Percentiles rank a stretch among this genome's conserved stretches.
Conservation (phyloP, 2,113 vertebrate species). For the Acinonyx jubatus region DNA sequence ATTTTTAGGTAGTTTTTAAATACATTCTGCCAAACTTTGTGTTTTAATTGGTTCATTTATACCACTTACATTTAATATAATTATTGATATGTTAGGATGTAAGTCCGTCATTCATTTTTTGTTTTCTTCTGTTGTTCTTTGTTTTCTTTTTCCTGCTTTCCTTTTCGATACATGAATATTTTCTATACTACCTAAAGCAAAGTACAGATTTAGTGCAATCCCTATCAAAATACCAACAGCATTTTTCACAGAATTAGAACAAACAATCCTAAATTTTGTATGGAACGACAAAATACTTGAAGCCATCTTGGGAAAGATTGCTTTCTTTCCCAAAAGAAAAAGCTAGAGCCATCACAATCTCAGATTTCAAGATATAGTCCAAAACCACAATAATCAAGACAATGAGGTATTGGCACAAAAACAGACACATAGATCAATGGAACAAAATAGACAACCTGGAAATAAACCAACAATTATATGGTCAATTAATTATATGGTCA, state of each 20-base stretch:
- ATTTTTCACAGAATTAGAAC: not conserved
- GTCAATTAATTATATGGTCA: not conserved
- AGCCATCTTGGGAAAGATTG: not conserved
- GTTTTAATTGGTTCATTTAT: conserved; percentile 3
- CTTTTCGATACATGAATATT: not conserved
- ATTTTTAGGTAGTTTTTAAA: conserved; percentile 13
- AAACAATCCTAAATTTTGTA: not conserved
- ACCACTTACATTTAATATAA: not conserved
- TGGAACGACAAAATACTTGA: not conserved
- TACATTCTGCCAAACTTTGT: not conserved
- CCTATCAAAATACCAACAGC: not conserved
- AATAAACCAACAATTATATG: not conserved
- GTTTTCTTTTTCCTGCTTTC: not conserved
- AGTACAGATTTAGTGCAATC: not conserved
- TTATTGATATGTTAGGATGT: not conserved
- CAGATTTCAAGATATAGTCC: not conserved
- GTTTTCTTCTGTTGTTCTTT: not conserved
- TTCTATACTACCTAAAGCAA: not conserved
- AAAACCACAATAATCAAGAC: not conserved
- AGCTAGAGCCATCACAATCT: not conserved
- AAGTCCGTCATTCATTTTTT: not conserved
- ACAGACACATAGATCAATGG: not conserved
- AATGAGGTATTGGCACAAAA: not conserved
- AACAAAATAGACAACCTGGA: not conserved
- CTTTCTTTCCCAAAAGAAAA: not conserved